phyloP scores from a whole-genome alignment of 2,888 invertebrate genomes.

The Pseudococcus longispinus region DNA sequence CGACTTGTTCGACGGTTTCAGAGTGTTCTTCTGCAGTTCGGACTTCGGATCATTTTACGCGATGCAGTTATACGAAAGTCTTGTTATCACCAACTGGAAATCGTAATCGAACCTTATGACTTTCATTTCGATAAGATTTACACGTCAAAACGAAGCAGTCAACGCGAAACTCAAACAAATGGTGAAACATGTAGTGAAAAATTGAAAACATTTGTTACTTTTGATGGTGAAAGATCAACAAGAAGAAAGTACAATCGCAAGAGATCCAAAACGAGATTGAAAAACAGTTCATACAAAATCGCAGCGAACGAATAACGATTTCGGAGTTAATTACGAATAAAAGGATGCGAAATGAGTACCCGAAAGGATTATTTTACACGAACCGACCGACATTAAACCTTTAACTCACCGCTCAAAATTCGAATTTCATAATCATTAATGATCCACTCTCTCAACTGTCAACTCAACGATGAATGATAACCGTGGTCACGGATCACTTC shows the following conservation, averaged over 20 bases:
- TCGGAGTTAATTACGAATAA: too few relatives aligned
- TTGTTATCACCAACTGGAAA: background rate
- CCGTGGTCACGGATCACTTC: too few relatives aligned
- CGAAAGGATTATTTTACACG: too few relatives aligned
- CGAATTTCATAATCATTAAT: too few relatives aligned
- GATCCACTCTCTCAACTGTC: too few relatives aligned
- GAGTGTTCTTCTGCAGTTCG: slow-evolving; percentile 99
- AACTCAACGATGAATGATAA: too few relatives aligned
- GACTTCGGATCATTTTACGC: slow-evolving; percentile 97
- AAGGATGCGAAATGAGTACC: too few relatives aligned
- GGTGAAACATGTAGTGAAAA: too few relatives aligned
- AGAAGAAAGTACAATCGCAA: slow-evolving; percentile 97
- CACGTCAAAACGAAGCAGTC: slow-evolving; percentile 99
- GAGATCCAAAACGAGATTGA: slow-evolving; percentile 87
- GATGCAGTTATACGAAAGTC: slow-evolving; percentile 83
- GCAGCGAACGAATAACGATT: too few relatives aligned
- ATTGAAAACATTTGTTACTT: too few relatives aligned
- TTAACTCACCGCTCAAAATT: too few relatives aligned
- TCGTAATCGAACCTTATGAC: background rate
- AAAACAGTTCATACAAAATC: slow-evolving; percentile 86
- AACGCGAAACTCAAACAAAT: slow-evolving; percentile 98
- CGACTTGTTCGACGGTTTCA: slow-evolving; percentile 99
- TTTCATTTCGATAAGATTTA: slow-evolving; percentile 69
- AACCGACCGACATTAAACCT: too few relatives aligned
- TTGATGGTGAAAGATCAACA: slow-evolving; percentile 99